These are phyloP conservation scores for Coptotermes formosanus DNA, from an alignment of 1,140 invertebrate genomes.

Conservation along the genomic window DNA sequence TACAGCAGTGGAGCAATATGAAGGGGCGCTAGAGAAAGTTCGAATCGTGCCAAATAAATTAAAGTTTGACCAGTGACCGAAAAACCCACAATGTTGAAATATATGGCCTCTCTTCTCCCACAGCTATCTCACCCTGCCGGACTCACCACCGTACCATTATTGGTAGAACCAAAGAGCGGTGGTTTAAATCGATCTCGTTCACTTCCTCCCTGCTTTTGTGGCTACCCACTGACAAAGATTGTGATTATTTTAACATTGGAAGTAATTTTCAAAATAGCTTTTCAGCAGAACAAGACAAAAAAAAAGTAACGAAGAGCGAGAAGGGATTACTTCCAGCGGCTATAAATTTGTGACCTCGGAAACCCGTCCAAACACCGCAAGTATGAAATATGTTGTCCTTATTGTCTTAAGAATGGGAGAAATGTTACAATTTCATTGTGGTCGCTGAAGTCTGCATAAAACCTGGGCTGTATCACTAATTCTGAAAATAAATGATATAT, in stretches of 20 bases:
- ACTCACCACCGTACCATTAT: not conserved
- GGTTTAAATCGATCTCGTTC: not conserved
- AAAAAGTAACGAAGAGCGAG: not conserved
- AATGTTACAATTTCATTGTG: not conserved
- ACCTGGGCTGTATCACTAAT: not conserved
- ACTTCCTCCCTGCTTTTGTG: not conserved
- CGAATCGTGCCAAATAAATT: not conserved
- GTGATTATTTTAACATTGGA: not conserved
- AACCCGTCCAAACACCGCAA: not conserved
- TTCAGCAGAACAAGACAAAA: not conserved
- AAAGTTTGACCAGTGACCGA: constrained; percentile 14
- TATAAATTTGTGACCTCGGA: not conserved
- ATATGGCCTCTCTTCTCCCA: not conserved
- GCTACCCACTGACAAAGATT: not conserved
- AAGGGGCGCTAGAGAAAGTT: not conserved
- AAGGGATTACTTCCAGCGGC: not conserved
- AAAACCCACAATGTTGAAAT: constrained; percentile 11
- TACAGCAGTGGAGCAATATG: not conserved
- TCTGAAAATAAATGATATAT: not conserved
- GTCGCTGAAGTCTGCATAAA: not conserved
- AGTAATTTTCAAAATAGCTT: constrained; percentile 7
- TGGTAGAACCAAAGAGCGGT: not conserved
- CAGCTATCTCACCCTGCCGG: not conserved
- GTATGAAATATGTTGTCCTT: not conserved
- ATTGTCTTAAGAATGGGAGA: not conserved